Base-by-base conservation (phyloP, 2,113 vertebrate genomes). In the Terrapene triunguis region DNA sequence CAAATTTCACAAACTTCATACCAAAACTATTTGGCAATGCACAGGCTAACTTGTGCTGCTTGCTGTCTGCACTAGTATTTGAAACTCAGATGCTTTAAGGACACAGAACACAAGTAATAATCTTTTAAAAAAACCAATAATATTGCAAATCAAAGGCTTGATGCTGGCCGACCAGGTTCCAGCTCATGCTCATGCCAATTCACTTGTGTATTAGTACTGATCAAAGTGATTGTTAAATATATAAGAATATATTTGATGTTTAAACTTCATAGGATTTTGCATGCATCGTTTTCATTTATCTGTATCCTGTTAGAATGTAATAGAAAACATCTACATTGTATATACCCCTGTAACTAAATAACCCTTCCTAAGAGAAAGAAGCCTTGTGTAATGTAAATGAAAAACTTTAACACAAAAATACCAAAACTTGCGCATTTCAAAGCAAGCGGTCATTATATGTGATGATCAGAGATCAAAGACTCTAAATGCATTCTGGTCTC, bases 61-160 rank as follows among this genome's bases (percentile, higher is more conserved):
- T 97, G 80, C 97, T 96, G 97, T 93, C 92, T 97, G 95, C 84
- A 96, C 62, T 65, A 93, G 53, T 87, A 96, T 95, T 90, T 97
- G 92, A 97, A 93, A 97, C 89, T 85, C 83, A 80, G 53, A 79
- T 35, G 54, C 93, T 76, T 92, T 82, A 94, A 92, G 89, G 72
- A 92, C 42, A 44, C 54, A 85, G 78, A 59, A 96, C 93, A 95
- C 84, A 89, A 74, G 38, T 42, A 44, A 93, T 91, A 81, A 87
- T 93, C 82, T 93, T 93, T 92, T 62, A 19, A 83, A 94, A 93
- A 87, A 80, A 92, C 1, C 17, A 72, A n/a, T 17, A 72, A 72
- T 22, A 87, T 88, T 92, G 87, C 88, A 92, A 96, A 94, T 94
- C 84, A 95, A 57, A 94, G 44, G 79, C 38, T 57, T 97, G 93